Base-by-base conservation (phyloP, 1,140 invertebrate species). In the Reticulitermes speratus region DNA sequence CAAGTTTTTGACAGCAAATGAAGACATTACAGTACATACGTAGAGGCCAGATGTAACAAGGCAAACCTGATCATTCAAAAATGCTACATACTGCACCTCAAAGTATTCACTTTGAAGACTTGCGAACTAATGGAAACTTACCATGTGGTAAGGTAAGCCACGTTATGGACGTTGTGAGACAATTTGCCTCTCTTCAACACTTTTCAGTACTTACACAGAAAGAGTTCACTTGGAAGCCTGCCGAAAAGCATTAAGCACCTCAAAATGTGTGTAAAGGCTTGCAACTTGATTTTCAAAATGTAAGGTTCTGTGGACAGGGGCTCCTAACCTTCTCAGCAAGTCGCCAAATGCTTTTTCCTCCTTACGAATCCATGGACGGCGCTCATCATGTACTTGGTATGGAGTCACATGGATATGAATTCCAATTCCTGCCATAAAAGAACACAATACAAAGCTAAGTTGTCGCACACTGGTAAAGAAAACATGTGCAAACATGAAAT, bases 331-430 rank as follows among this genome's bases (percentile, higher is more conserved):
- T 88, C 91, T 90, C 14, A 98, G 91, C 87, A 93, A 91, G 30
- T 94, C 92, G 12, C 93, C 93, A 92, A 98, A 98, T 2, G 91
- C 90, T 88, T 94, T 94, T 90, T 97, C 96, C 91, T 98, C 96
- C 88, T 94, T 93, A 45, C 94, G 93, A 88, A 98, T 96, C 96
- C 96, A 97, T 11, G 95, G 94, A 86, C 96, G 91, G 52, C 94
- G 91, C 85, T 94, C 93, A 89, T 97, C 96, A 84, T 93, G 90
- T 81, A 96, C 93, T 92, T 98, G 96, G 91, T 97, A 97, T 2
- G 96, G 96, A 44, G 96, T 96, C 19, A 97, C 95, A 90, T 97
- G 96, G 52, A 97, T 93, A 89, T 94, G 93, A 83, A 96, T 91
- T 83, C 93, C 92, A 88, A 96, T 94, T 86, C 91, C 94, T 95